Conservation (phyloP, 2,113 vertebrate genomes). For the Heterotis niloticus region DNA sequence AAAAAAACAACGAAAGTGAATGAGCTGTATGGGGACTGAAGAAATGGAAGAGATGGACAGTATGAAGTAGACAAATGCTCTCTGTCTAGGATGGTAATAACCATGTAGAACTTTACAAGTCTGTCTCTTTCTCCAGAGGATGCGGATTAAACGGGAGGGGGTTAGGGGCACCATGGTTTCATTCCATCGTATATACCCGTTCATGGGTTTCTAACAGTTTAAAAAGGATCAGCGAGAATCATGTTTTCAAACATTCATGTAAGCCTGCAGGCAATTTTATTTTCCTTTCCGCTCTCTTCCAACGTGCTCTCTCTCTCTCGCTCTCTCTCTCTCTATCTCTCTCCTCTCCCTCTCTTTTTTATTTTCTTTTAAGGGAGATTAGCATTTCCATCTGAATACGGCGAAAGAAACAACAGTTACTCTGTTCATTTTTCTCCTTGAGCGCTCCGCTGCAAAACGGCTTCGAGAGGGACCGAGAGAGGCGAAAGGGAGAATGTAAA, state of each 20-base stretch:
- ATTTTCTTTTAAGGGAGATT: conserved; percentile 76
- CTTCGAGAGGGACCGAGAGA: conserved; percentile 29
- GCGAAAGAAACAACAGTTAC: conserved; percentile 86
- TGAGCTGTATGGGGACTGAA: background rate
- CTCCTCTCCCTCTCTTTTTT: conserved; percentile 43
- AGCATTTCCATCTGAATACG: conserved; percentile 95
- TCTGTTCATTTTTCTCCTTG: conserved; percentile 71
- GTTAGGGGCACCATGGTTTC: conserved; percentile 3
- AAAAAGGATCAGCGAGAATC: conserved; percentile 67
- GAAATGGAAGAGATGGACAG: background rate
- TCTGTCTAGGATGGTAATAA: conserved; percentile 1
- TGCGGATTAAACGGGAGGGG: conserved; percentile 21
- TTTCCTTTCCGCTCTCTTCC: conserved; percentile 52
- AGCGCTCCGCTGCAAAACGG: conserved; percentile 59
- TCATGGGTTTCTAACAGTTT: conserved; percentile 59
- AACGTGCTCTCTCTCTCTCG: conserved; percentile 45
- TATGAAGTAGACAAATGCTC: background rate
- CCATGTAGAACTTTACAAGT: conserved; percentile 26
- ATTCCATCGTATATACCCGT: conserved; percentile 57
- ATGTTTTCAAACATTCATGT: conserved; percentile 67
- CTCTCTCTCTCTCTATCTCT: conserved; percentile 55
- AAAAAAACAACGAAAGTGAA: background rate
- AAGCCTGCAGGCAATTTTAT: conserved; percentile 64
- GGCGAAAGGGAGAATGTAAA: conserved; percentile 31
- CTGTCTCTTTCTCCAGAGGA: conserved; percentile 15